These are phyloP conservation scores for Hemiprocne comata DNA, from an alignment of 2,113 vertebrate species.

Conservation along the genomic window DNA sequence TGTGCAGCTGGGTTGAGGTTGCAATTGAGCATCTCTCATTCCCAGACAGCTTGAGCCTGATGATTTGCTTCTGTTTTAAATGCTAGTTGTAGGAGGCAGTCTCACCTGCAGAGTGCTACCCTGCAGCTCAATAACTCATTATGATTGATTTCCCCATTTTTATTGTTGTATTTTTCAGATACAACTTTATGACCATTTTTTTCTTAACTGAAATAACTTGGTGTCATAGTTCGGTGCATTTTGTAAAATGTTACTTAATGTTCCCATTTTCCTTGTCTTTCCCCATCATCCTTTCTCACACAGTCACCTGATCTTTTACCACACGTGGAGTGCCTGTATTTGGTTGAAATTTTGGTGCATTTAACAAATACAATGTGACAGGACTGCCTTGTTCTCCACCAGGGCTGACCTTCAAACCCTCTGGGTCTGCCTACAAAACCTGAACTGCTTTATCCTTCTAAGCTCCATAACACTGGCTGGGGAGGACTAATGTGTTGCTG, in stretches of 20 bases:
- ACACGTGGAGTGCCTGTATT: not conserved
- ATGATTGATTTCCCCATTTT: not conserved
- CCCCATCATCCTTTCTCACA: not conserved
- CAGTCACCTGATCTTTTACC: not conserved
- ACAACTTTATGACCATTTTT: rapidly evolving
- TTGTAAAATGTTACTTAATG: not conserved
- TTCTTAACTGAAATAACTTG: not conserved
- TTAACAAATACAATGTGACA: not conserved
- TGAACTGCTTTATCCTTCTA: not conserved
- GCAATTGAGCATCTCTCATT: not conserved
- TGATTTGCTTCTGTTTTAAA: rapidly evolving
- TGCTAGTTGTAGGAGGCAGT: not conserved
- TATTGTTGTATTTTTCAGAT: not conserved
- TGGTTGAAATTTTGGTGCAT: not conserved
- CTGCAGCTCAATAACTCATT: not conserved
- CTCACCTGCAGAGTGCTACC: not conserved
- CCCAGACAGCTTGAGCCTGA: not conserved
- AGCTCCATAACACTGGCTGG: not conserved
- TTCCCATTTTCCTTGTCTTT: not conserved
- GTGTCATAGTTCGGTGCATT: not conserved
- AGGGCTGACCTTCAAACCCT: not conserved
- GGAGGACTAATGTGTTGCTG: not conserved
- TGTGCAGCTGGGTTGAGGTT: not conserved
- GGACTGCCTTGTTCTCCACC: not conserved
- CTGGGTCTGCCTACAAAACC: not conserved